Conservation (phyloP, 2,888 invertebrate genomes). For the Cerceris rybyensis region DNA sequence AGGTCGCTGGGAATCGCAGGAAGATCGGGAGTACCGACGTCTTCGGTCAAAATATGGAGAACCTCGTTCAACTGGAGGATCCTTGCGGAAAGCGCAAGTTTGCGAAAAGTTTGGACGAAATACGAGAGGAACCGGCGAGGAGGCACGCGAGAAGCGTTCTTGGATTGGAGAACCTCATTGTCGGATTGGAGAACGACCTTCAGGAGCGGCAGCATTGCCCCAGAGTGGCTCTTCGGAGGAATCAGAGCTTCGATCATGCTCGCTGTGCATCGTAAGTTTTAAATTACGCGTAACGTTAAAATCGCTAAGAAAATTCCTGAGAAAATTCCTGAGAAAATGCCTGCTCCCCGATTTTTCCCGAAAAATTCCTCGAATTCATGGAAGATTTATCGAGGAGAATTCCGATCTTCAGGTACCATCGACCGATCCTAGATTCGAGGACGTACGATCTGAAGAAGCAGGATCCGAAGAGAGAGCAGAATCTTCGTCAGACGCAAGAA, state of each 20-base stretch:
- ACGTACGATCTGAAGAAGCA: slow-evolving; percentile 75
- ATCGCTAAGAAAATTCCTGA: too few species aligned
- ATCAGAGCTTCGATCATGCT: slow-evolving; percentile 78
- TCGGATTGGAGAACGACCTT: slow-evolving; percentile 52
- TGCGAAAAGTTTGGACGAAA: slow-evolving; percentile 76
- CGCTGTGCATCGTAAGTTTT: slow-evolving; percentile 58
- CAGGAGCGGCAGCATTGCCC: slow-evolving; percentile 51
- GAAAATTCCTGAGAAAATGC: too few species aligned
- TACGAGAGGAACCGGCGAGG: slow-evolving; percentile 72
- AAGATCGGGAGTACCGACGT: slow-evolving; percentile 79
- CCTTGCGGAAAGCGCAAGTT: slow-evolving; percentile 71
- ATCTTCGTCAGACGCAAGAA: slow-evolving; percentile 55
- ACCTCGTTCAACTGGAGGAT: slow-evolving; percentile 78
- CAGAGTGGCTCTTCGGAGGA: slow-evolving; percentile 68
- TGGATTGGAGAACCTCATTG: slow-evolving; percentile 63
- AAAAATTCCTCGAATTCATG: too few species aligned
- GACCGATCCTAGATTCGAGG: slow-evolving; percentile 69
- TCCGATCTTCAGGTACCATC: slow-evolving; percentile 56
- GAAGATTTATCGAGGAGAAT: neutral
- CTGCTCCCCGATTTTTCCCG: too few species aligned
- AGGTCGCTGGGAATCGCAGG: slow-evolving; percentile 65
- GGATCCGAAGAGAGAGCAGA: slow-evolving; percentile 55
- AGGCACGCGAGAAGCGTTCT: slow-evolving; percentile 70
- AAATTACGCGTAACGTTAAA: too few species aligned
- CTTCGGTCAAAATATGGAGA: slow-evolving; percentile 79